These are phyloP conservation scores for Lanius collurio DNA, from an alignment of 2,113 vertebrate species.

Conservation along the genomic window DNA sequence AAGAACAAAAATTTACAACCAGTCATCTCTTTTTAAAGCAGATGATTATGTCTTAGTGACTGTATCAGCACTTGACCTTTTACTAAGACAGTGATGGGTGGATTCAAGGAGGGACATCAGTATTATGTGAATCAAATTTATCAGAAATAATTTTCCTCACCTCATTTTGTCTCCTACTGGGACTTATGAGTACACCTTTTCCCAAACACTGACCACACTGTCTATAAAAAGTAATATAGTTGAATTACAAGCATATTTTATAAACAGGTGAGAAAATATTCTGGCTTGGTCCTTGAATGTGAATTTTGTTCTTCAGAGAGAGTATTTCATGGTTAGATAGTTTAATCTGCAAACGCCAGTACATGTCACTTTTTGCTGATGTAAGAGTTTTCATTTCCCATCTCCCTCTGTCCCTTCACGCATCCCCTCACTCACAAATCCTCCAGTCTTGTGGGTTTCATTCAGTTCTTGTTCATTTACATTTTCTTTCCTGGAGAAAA, in stretches of 20 bases:
- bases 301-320: not conserved
- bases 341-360: not conserved
- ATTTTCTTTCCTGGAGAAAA: not conserved
- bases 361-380: not conserved
- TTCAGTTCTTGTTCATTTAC: not conserved
- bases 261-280: not conserved
- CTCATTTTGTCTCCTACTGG: not conserved
- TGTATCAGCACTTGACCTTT: not conserved
- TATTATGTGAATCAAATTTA: not conserved
- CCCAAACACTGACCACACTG: not conserved
- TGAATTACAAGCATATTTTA: not conserved
- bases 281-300: not conserved
- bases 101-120: not conserved
- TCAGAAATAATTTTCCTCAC: not conserved
- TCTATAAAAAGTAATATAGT: not conserved
- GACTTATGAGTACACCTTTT: not conserved
- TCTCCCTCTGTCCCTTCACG: not conserved
- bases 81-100: not conserved
- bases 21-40: not conserved
- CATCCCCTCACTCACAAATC: not conserved
- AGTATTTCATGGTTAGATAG: not conserved
- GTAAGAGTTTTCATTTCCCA: not conserved
- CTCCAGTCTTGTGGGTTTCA: not conserved
- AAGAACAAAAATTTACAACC: not conserved
- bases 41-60: not conserved